Conservation (phyloP, 2,888 invertebrate genomes). For the Drosophila conformis region DNA sequence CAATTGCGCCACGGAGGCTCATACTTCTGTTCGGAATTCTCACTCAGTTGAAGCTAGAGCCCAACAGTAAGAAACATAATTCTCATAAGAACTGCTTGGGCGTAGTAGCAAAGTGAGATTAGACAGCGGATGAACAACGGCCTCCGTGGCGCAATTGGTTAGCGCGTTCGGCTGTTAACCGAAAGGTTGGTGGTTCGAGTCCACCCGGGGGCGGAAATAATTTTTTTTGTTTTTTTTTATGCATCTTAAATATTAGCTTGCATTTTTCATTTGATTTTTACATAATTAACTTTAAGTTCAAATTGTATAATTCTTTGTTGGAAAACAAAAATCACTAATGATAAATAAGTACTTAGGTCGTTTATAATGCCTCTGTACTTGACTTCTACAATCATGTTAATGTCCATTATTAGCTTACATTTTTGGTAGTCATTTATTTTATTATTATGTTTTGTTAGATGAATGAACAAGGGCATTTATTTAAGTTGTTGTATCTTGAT, state of each 20-base stretch:
- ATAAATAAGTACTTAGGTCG: slow-evolving; percentile 18
- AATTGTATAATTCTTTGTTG: background rate
- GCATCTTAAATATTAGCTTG: background rate
- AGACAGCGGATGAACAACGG: fast-evolving
- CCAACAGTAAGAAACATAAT: background rate
- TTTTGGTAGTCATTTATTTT: slow-evolving; percentile 40
- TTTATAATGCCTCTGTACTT: slow-evolving; percentile 52
- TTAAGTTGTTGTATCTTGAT: slow-evolving; percentile 27
- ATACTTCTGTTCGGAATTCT: fast-evolving
- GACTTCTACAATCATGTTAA: slow-evolving; percentile 62
- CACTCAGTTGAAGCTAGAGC: background rate
- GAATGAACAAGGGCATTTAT: slow-evolving; percentile 69
- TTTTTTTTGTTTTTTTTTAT: slow-evolving; percentile 11
- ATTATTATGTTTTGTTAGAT: slow-evolving; percentile 38
- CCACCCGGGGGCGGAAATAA: slow-evolving; percentile 93
- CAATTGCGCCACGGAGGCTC: slow-evolving; percentile 94
- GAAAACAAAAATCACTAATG: slow-evolving; percentile 13
- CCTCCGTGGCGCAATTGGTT: slow-evolving; percentile 96
- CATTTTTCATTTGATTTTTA: background rate
- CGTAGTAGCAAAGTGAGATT: slow-evolving; percentile 2
- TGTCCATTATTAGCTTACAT: slow-evolving; percentile 54
- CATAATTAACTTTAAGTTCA: background rate
- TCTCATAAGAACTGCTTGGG: background rate
- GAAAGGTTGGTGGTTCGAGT: slow-evolving; percentile 99
- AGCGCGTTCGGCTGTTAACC: slow-evolving; percentile 99